Percentiles rank a stretch among this genome's conserved stretches.
These are phyloP conservation scores for Hirtodrosophila confusa DNA, from an alignment of 2,888 invertebrate species.

Conservation along the genomic window DNA sequence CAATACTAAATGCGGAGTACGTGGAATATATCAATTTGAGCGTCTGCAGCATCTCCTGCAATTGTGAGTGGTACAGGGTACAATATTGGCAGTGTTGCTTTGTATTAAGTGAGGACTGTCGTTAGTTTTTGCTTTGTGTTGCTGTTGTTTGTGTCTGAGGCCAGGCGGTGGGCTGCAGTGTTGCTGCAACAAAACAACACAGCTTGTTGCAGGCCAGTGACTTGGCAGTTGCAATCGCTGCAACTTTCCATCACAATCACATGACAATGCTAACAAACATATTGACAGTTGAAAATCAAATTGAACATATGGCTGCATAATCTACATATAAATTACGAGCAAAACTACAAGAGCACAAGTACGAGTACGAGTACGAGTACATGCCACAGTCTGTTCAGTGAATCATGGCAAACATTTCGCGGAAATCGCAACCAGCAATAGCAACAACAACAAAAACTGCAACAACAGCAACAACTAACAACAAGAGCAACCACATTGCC, in stretches of 20 bases:
- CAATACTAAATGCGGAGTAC: too few species aligned
- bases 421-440: conserved; percentile 59
- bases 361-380: conserved; percentile 35
- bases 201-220: conserved; percentile 20
- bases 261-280: conserved; percentile 52
- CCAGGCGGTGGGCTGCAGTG: conserved; percentile 11
- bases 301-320: conserved; percentile 54
- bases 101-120: conserved; percentile 17
- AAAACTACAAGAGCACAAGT: conserved; percentile 15
- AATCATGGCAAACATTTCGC: conserved; percentile 72
- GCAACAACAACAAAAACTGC: conserved; percentile 21
- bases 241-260: conserved; percentile 68
- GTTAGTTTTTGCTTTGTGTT: not conserved
- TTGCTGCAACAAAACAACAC: conserved; percentile 6
- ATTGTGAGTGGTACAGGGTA: not conserved
- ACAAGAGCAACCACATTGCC: conserved; percentile 45
- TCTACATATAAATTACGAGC: conserved; percentile 74
- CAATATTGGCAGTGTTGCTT: not conserved
- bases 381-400: conserved; percentile 62
- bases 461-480: conserved; percentile 14
- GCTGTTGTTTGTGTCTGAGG: conserved; percentile 29
- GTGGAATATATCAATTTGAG: too few species aligned
- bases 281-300: conserved; percentile 76
- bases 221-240: conserved; percentile 33
- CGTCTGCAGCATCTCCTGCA: too few species aligned